phyloP scores from a whole-genome alignment of 2,888 invertebrate species.

The Sphecodes monilicornis region DNA sequence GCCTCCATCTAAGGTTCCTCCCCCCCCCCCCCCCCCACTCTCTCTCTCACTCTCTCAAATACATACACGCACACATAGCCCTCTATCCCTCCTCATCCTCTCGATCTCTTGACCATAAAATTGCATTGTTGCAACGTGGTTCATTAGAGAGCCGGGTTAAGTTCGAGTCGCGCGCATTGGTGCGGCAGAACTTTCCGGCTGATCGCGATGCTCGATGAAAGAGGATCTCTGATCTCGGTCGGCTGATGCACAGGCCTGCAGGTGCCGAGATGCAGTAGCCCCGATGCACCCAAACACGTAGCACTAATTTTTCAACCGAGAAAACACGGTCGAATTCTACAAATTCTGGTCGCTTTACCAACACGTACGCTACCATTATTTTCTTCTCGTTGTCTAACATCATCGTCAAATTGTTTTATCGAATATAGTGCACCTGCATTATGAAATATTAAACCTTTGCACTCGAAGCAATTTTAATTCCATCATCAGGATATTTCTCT shows the following conservation, averaged over 20 bases:
- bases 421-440: too few species aligned
- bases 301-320: neutral
- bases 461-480: too few species aligned
- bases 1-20: constrained; percentile 49
- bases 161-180: constrained; percentile 14
- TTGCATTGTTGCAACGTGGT: constrained; percentile 67
- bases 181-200: neutral
- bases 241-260: neutral
- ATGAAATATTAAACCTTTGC: too few species aligned
- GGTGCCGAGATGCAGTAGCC: neutral
- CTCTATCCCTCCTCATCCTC: neutral
- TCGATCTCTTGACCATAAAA: constrained; percentile 54
- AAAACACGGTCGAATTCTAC: neutral
- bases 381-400: too few species aligned
- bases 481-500: too few species aligned
- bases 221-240: constrained; percentile 3
- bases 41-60: constrained; percentile 16
- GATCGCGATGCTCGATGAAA: neutral
- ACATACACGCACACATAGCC: constrained; percentile 14
- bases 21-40: constrained; percentile 20
- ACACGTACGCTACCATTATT: too few species aligned
- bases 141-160: constrained; percentile 32
- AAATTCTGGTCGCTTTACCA: neutral
- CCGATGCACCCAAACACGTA: neutral
- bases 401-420: too few species aligned